Evolutionary conservation across 2,888 invertebrate species (phyloP).

Genomic region (Pedicia rivosa): DNA sequence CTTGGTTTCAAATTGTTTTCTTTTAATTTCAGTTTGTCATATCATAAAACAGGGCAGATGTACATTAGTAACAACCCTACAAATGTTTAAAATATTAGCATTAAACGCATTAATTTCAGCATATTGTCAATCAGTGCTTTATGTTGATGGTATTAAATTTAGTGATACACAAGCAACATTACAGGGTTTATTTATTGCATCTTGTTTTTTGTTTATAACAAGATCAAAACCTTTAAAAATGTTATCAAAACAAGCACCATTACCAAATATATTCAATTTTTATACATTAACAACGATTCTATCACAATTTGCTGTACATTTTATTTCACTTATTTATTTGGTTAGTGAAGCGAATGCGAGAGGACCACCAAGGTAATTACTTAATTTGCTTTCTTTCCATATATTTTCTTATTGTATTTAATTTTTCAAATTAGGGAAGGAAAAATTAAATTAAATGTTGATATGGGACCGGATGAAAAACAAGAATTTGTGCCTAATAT

Average conservation of each 20-base stretch:
- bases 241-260: constrained; percentile 82
- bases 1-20: neutral
- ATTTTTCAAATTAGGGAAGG: constrained; percentile 32
- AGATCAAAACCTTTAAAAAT: constrained; percentile 92
- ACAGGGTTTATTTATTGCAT: constrained; percentile 88
- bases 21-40: constrained; percentile 69
- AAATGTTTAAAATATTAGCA: constrained; percentile 99
- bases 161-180: constrained; percentile 96
- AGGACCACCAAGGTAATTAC: constrained; percentile 50
- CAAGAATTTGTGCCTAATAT: constrained; percentile 86
- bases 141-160: constrained; percentile 94
- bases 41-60: constrained; percentile 99
- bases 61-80: constrained; percentile 94
- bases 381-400: neutral
- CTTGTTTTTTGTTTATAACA: constrained; percentile 96
- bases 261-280: constrained; percentile 96
- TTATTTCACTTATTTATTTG: constrained; percentile 75
- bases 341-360: constrained; percentile 63
- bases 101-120: constrained; percentile 94
- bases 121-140: constrained; percentile 96
- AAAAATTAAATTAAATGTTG: constrained; percentile 41
- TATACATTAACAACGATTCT: constrained; percentile 94
- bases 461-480: constrained; percentile 46
- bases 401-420: neutral
- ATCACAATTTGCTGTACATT: constrained; percentile 89